Conservation (phyloP, 2,113 vertebrate species). For the Colaptes auratus region DNA sequence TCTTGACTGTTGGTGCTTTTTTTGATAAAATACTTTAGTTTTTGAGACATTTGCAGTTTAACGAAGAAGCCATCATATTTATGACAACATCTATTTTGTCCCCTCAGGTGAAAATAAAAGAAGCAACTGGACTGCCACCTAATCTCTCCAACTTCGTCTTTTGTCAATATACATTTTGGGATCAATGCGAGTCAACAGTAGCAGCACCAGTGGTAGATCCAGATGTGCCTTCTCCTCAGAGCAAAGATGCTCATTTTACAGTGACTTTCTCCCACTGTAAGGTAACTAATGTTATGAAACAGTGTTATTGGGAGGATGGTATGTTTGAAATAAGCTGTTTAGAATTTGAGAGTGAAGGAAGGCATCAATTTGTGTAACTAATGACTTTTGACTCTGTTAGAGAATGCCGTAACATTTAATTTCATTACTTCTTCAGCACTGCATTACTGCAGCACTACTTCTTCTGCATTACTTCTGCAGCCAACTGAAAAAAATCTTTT, state of each 20-base stretch:
- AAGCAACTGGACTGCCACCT: conserved; percentile 91
- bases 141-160: conserved; percentile 98
- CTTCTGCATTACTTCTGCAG: no score
- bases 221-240: conserved; percentile 84
- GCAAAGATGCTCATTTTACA: conserved; percentile 87
- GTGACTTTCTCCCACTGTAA: conserved; percentile 93
- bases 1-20: not conserved
- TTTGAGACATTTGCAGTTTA: not conserved
- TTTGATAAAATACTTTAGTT: not conserved
- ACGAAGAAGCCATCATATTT: not conserved
- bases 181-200: conserved; percentile 88
- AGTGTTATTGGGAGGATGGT: not conserved
- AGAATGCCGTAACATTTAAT: not conserved
- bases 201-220: conserved; percentile 95
- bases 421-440: not conserved
- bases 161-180: conserved; percentile 98
- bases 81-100: not conserved
- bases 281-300: conserved; percentile 68
- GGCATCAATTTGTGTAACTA: not conserved
- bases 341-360: not conserved
- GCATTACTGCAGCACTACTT: no score
- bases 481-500: not conserved
- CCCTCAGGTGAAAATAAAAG: conserved; percentile 93
- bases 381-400: not conserved
- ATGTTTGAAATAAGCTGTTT: not conserved